Conservation (phyloP, 2,113 vertebrate species). For the Benitochromis conjunctus region DNA sequence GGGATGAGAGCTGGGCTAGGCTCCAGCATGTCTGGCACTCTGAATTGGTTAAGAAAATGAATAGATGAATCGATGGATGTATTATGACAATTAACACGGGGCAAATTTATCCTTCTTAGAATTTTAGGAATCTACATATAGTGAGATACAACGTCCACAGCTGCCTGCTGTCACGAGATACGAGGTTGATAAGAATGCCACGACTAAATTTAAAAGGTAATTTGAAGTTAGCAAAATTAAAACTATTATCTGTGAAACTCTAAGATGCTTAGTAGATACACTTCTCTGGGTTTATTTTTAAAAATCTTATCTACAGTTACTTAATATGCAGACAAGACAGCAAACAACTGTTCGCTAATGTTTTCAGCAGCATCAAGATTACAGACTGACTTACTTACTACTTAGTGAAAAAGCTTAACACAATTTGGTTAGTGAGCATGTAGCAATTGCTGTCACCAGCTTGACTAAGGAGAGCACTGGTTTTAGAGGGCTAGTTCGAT, state of each 20-base stretch:
- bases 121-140: neutral
- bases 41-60: neutral
- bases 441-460: neutral
- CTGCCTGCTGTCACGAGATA: neutral
- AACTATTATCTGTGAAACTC: neutral
- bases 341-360: neutral
- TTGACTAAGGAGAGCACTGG: neutral
- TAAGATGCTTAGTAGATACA: neutral
- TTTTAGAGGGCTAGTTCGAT: neutral
- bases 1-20: neutral
- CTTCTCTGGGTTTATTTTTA: neutral
- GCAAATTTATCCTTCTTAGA: neutral
- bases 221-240: neutral
- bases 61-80: neutral
- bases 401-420: neutral
- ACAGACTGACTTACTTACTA: neutral
- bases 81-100: neutral
- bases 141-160: neutral
- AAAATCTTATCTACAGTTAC: neutral
- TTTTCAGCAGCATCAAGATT: neutral
- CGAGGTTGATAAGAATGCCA: neutral
- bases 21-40: neutral
- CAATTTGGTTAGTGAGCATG: neutral
- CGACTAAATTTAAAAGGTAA: neutral
- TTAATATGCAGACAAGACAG: neutral